Evolutionary conservation across 2,888 invertebrate species (phyloP).

Genomic region (Hirtodrosophila duncani): DNA sequence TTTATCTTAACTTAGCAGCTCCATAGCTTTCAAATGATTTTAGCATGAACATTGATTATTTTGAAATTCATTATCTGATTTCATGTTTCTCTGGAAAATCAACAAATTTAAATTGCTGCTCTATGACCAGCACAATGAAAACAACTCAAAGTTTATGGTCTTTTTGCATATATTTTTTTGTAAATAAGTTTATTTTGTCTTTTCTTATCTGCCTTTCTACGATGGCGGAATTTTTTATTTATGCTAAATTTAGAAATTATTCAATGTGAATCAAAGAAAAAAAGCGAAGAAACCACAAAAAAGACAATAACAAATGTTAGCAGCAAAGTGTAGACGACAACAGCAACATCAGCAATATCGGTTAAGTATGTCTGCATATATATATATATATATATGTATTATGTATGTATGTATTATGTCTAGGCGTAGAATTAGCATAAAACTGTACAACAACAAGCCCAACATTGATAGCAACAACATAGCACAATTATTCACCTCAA

Average conservation of each 20-base stretch:
- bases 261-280: slow-evolving; percentile 46
- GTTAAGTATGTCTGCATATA: slow-evolving; percentile 36
- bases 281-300: slow-evolving; percentile 10
- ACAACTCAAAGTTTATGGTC: too few species aligned
- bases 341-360: slow-evolving; percentile 25
- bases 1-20: too few species aligned
- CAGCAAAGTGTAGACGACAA: slow-evolving; percentile 40
- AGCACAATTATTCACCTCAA: slow-evolving; percentile 59
- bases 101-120: too few species aligned
- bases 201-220: slow-evolving; percentile 22
- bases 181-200: slow-evolving; percentile 8
- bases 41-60: too few species aligned
- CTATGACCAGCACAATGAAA: too few species aligned
- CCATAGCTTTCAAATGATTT: too few species aligned
- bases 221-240: slow-evolving; percentile 46
- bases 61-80: too few species aligned
- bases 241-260: slow-evolving; percentile 70
- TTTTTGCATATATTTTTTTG: slow-evolving; percentile 1
- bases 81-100: too few species aligned
- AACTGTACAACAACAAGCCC: slow-evolving; percentile 37
- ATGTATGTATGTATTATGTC: slow-evolving; percentile 41
- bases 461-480: slow-evolving; percentile 30
- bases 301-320: slow-evolving; percentile 21
- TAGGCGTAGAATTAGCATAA: slow-evolving; percentile 39
- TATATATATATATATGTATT: slow-evolving; percentile 29